phyloP scores from a whole-genome alignment of 2,113 vertebrate genomes.

The Oncorhynchus kisutch region DNA sequence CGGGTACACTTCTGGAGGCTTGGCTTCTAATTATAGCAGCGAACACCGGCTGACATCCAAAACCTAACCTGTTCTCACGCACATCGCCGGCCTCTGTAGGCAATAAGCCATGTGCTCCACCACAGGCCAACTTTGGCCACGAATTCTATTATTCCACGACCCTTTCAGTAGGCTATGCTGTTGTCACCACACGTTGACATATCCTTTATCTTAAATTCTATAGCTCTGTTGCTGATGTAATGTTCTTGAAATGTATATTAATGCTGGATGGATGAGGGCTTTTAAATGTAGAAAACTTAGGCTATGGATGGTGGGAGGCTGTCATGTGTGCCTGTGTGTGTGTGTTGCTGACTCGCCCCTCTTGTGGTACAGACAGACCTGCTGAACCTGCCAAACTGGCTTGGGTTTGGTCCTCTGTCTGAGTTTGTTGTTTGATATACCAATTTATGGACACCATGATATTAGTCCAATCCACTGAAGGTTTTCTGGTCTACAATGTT shows the following conservation, averaged over 20 bases:
- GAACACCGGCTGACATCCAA: constrained; percentile 72
- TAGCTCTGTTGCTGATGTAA: too few species aligned
- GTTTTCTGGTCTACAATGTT: too few species aligned
- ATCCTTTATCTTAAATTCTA: too few species aligned
- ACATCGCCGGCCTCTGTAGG: constrained; percentile 55
- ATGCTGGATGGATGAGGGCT: not conserved
- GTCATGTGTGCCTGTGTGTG: constrained; percentile 30
- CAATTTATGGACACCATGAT: constrained; percentile 3
- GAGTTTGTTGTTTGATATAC: constrained; percentile 56
- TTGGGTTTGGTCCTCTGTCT: constrained; percentile 63
- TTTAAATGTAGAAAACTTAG: too few species aligned
- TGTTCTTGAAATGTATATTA: not conserved
- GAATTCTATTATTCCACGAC: too few species aligned
- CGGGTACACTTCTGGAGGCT: constrained; percentile 62
- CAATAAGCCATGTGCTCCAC: constrained; percentile 29
- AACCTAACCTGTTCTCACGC: constrained; percentile 72
- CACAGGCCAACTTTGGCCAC: too few species aligned
- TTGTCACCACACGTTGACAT: too few species aligned
- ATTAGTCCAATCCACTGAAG: too few species aligned
- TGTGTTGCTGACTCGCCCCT: constrained; percentile 68
- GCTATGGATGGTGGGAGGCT: not conserved
- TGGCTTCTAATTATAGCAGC: constrained; percentile 72
- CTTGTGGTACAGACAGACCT: constrained; percentile 59
- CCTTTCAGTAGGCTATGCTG: too few species aligned
- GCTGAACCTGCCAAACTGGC: constrained; percentile 72